These are phyloP conservation scores for Alouatta palliata DNA, from an alignment of 2,113 vertebrate genomes.

Conservation along the genomic window DNA sequence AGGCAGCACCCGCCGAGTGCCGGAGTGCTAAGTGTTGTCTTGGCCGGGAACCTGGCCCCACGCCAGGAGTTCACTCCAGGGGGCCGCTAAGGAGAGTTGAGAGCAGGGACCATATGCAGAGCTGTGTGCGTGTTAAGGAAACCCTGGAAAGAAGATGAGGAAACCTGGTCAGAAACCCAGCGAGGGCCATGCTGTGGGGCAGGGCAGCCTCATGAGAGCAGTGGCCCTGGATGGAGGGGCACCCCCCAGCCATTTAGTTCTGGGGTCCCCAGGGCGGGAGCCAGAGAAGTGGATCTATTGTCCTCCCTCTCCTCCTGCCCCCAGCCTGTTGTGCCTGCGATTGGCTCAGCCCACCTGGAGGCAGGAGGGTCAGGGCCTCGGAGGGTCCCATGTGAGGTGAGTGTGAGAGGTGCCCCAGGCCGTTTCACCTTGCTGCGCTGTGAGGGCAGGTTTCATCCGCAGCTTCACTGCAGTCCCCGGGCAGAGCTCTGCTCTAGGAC, in stretches of 20 bases:
- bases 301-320: neutral
- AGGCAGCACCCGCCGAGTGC: too few species aligned
- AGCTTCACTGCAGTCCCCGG: neutral
- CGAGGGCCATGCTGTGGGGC: neutral
- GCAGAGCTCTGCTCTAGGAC: neutral
- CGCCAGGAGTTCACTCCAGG: neutral
- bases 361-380: neutral
- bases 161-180: neutral
- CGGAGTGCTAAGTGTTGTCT: too few species aligned
- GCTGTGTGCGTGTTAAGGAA: neutral
- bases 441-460: neutral
- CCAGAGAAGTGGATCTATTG: neutral
- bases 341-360: neutral
- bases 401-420: neutral
- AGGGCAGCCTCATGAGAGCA: neutral
- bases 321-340: neutral
- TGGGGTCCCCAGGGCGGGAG: neutral
- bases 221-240: neutral
- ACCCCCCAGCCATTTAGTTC: neutral
- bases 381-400: neutral
- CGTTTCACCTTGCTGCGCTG: too few species aligned
- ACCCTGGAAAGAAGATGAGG: neutral
- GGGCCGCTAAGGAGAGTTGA: neutral
- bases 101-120: neutral
- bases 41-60: neutral